Percentiles rank a stretch among this genome's conserved stretches.
phyloP scores from a whole-genome alignment of 2,797 vertebrate genomes.

The Naso thynnoides region DNA sequence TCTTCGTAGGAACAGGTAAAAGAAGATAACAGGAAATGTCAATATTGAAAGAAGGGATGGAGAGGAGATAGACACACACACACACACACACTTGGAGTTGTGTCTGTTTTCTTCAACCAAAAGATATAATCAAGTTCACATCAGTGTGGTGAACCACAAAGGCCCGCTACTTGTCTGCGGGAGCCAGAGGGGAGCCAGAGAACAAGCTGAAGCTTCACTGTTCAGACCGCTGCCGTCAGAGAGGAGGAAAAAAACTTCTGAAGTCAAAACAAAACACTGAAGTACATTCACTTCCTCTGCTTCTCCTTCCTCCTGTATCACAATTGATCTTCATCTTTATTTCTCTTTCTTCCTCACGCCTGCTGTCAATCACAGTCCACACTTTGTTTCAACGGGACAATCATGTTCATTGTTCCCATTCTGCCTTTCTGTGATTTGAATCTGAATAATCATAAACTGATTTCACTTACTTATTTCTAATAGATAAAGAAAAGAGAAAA shows the following conservation, averaged over 20 bases:
- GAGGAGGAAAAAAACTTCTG: background rate
- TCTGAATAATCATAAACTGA: background rate
- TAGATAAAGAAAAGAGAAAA: background rate
- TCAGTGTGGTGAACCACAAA: slow-evolving; percentile 71
- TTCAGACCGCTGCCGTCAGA: slow-evolving; percentile 54
- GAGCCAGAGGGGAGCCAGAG: slow-evolving; percentile 52
- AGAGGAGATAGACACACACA: too few species aligned
- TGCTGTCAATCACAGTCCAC: slow-evolving; percentile 2
- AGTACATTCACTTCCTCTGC: slow-evolving; percentile 15
- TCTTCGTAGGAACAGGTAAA: slow-evolving; percentile 36
- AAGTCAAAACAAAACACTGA: slow-evolving; percentile 1
- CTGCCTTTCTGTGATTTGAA: background rate
- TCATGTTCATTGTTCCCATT: background rate
- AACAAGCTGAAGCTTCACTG: slow-evolving; percentile 59
- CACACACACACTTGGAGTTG: too few species aligned
- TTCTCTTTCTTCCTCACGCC: background rate
- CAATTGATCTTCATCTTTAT: slow-evolving; percentile 30
- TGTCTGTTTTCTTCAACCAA: slow-evolving; percentile 70
- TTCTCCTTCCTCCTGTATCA: background rate
- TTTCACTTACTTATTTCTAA: background rate
- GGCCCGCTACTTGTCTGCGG: slow-evolving; percentile 50
- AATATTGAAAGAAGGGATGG: slow-evolving; percentile 42
- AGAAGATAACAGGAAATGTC: slow-evolving; percentile 54
- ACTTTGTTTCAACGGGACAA: background rate
- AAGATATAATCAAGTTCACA: slow-evolving; percentile 79